Conservation (phyloP, 2,888 invertebrate genomes). For the Meiosimyza platycephala region DNA sequence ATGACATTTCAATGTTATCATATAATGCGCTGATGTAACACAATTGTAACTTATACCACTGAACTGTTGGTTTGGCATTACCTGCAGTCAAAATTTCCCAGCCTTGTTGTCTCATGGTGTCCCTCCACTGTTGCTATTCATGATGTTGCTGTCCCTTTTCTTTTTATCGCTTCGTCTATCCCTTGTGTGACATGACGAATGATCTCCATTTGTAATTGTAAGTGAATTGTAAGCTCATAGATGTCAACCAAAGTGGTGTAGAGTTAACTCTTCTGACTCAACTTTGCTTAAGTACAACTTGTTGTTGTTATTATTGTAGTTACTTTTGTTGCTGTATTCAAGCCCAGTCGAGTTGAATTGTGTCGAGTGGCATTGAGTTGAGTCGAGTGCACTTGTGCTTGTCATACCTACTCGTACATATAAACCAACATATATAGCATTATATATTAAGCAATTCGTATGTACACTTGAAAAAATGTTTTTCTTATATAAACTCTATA, state of each 20-base stretch:
- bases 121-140: not conserved
- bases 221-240: conserved; percentile 29
- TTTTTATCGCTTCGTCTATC: not conserved
- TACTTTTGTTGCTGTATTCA: too few species aligned
- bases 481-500: too few species aligned
- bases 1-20: conserved; percentile 9
- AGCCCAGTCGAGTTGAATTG: too few species aligned
- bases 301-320: not conserved
- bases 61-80: too few species aligned
- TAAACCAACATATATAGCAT: not conserved
- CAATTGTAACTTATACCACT: not conserved
- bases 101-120: not conserved
- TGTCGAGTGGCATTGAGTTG: not conserved
- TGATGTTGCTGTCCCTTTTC: not conserved
- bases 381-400: conserved; percentile 10
- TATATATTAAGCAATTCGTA: too few species aligned
- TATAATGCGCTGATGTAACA: conserved; percentile 11
- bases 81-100: too few species aligned
- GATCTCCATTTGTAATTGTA: conserved; percentile 34
- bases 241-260: conserved; percentile 29
- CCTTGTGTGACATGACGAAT: conserved; percentile 25
- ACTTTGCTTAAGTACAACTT: conserved; percentile 5
- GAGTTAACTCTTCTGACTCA: conserved; percentile 23
- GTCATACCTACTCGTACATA: not conserved
- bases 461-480: too few species aligned